These are phyloP conservation scores for Cyanoramphus novaezelandiae DNA, from an alignment of 2,113 vertebrate species.

Conservation along the genomic window DNA sequence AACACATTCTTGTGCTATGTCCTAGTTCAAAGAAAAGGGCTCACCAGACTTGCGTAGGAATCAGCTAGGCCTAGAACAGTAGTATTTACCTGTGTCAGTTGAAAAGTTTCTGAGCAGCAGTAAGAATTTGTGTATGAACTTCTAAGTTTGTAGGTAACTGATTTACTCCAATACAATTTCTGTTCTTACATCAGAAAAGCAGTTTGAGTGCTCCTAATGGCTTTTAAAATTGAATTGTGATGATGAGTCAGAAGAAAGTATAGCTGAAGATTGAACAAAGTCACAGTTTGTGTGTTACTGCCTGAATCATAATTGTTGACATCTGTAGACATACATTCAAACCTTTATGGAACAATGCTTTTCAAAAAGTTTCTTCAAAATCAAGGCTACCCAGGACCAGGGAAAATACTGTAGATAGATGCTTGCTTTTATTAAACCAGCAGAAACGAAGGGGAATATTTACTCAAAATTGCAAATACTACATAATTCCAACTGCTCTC, in stretches of 20 bases:
- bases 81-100: not conserved
- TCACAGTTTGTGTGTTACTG: constrained; percentile 11
- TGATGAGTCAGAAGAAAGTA: constrained; percentile 64
- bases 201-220: constrained; percentile 46
- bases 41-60: not conserved
- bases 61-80: not conserved
- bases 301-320: constrained; percentile 47
- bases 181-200: constrained; percentile 32
- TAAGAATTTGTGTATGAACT: not conserved
- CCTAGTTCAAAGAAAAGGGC: not conserved
- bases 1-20: not conserved
- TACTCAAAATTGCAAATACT: constrained; percentile 8
- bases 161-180: constrained; percentile 29
- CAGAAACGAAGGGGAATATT: not conserved
- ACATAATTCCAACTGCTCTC: not conserved
- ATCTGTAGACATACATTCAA: not conserved
- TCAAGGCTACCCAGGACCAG: constrained; percentile 16
- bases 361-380: constrained; percentile 53
- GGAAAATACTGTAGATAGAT: constrained; percentile 7
- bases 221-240: constrained; percentile 60
- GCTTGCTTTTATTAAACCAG: constrained; percentile 14
- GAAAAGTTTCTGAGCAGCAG: not conserved
- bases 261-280: constrained; percentile 47
- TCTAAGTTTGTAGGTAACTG: not conserved
- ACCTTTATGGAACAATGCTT: constrained; percentile 29